Evolutionary conservation across 2,797 vertebrate species (phyloP).

Genomic region (Anableps anableps): DNA sequence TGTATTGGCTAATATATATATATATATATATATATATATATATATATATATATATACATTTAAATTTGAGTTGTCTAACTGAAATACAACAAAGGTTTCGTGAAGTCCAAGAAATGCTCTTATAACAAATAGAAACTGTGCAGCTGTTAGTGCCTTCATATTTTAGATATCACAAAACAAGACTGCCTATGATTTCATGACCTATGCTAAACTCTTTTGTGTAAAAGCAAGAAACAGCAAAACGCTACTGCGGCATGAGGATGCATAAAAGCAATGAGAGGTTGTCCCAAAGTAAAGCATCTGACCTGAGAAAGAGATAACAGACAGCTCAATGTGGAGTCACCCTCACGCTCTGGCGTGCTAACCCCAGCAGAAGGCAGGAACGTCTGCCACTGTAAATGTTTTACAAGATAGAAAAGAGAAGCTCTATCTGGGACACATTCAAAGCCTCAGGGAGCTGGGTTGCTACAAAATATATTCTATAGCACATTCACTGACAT

Average conservation of each 20-base stretch:
- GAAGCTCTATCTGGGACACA: slow-evolving; percentile 67
- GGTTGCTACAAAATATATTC: slow-evolving; percentile 35
- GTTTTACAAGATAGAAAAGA: slow-evolving; percentile 65
- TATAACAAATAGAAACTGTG: not conserved
- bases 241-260: not conserved
- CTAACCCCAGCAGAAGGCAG: slow-evolving; percentile 73
- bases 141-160: not conserved
- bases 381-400: slow-evolving; percentile 75
- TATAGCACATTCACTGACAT: slow-evolving; percentile 32
- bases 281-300: not conserved
- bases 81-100: not conserved
- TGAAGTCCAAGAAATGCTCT: not conserved
- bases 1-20: too few relatives aligned
- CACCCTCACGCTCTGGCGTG: slow-evolving; percentile 63
- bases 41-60: too few relatives aligned
- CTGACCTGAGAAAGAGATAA: slow-evolving; percentile 47
- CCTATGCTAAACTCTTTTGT: not conserved
- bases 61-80: not conserved
- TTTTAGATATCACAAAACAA: not conserved
- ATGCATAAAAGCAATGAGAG: not conserved
- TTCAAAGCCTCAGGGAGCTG: slow-evolving; percentile 52
- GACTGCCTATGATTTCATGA: not conserved
- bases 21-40: too few relatives aligned
- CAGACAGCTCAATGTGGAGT: slow-evolving; percentile 48
- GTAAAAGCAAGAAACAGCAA: not conserved